Evolutionary conservation across 2,888 invertebrate species (phyloP).

Genomic region (Torymus tubicola): DNA sequence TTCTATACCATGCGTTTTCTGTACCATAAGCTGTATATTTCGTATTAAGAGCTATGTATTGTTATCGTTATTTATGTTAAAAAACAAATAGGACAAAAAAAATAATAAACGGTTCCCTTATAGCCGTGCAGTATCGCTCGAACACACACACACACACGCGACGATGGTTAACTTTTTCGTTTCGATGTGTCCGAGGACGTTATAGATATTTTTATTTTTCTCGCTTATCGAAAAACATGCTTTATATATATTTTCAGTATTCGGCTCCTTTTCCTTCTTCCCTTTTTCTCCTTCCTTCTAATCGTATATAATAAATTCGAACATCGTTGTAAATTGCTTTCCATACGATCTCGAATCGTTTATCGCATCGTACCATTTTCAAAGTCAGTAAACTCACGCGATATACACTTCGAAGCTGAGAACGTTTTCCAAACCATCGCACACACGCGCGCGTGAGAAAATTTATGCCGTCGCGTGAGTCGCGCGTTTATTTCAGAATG

Average conservation of each 20-base stretch:
- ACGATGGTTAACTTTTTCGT: not conserved
- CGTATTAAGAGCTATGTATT: conserved; percentile 68
- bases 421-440: not conserved
- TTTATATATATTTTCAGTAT: conserved; percentile 46
- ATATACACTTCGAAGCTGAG: not conserved
- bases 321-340: conserved; percentile 16
- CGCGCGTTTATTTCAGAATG: conserved; percentile 30
- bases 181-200: not conserved
- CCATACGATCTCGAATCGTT: conserved; percentile 25
- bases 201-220: not conserved
- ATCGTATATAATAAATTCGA: not conserved
- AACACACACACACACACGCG: not conserved
- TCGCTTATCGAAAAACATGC: not conserved
- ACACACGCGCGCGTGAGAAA: too few species aligned
- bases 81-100: conserved; percentile 27
- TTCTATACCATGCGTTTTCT: conserved; percentile 64
- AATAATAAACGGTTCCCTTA: conserved; percentile 4
- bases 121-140: not conserved
- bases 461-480: conserved; percentile 2
- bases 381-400: not conserved
- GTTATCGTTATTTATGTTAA: conserved; percentile 75
- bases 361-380: conserved; percentile 10
- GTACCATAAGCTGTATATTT: conserved; percentile 75
- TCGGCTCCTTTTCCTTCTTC: conserved; percentile 25
- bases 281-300: too few species aligned